These are phyloP conservation scores for Anoplius nigerrimus DNA, from an alignment of 2,888 invertebrate genomes.

Conservation along the genomic window DNA sequence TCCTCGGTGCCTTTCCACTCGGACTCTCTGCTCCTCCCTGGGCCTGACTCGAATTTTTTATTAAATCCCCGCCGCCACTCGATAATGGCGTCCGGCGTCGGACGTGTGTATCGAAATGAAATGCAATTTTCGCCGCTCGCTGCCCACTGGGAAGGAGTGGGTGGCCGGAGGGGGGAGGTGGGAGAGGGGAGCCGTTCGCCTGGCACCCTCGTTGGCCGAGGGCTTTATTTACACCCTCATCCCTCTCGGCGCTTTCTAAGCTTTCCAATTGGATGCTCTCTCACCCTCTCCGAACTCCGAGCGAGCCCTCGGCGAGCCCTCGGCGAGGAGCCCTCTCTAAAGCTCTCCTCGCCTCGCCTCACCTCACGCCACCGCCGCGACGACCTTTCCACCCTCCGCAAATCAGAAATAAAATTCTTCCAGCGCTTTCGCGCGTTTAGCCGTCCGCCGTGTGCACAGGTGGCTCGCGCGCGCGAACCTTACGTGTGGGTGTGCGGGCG, in stretches of 20 bases:
- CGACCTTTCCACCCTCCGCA: slow-evolving; percentile 12
- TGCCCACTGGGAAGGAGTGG: slow-evolving; percentile 27
- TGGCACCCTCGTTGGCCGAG: slow-evolving; percentile 24
- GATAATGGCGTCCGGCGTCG: slow-evolving; percentile 60
- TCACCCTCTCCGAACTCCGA: slow-evolving; percentile 20
- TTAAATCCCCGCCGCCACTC: slow-evolving; percentile 52
- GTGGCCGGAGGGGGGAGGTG: neutral
- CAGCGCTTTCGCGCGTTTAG: slow-evolving; percentile 6
- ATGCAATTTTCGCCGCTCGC: slow-evolving; percentile 63
- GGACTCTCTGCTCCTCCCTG: slow-evolving; percentile 11
- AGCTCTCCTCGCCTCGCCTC: neutral
- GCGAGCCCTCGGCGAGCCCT: slow-evolving; percentile 24
- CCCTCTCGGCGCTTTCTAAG: slow-evolving; percentile 14
- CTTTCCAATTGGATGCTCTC: neutral
- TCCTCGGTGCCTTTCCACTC: slow-evolving; percentile 7
- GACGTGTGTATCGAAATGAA: slow-evolving; percentile 59
- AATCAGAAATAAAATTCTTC: slow-evolving; percentile 61
- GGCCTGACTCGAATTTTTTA: slow-evolving; percentile 67
- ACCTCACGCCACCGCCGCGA: no score
- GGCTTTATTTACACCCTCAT: slow-evolving; percentile 57
- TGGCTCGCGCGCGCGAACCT: slow-evolving; percentile 31
- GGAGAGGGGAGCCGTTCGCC: no score
- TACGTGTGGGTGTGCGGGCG: no score
- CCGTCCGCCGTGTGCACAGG: slow-evolving; percentile 29
- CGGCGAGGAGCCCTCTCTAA: neutral